Conservation (phyloP, 2,888 invertebrate species). For the Vanessa cardui region DNA sequence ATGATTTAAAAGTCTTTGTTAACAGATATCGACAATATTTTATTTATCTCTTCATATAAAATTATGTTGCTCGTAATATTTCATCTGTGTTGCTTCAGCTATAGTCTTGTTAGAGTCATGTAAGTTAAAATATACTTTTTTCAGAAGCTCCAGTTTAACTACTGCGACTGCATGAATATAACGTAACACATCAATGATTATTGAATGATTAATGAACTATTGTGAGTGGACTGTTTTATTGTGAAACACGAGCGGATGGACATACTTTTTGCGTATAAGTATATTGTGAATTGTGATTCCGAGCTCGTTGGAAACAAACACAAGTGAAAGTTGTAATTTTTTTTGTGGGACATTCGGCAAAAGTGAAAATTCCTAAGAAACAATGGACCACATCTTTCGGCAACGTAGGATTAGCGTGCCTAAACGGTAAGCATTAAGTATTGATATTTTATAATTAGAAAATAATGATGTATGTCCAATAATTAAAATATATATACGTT, state of each 20-base stretch:
- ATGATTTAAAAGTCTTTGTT: no score
- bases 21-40: no score
- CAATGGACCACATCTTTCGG: slow-evolving; percentile 80
- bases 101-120: not conserved
- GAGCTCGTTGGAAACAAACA: slow-evolving; percentile 55
- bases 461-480: not conserved
- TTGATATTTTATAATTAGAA: slow-evolving; percentile 13
- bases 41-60: no score
- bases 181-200: slow-evolving; percentile 24
- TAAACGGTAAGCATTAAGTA: slow-evolving; percentile 65
- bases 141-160: slow-evolving; percentile 1
- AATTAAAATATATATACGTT: not conserved
- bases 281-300: slow-evolving; percentile 30
- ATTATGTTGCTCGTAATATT: no score
- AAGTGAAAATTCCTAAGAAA: slow-evolving; percentile 64
- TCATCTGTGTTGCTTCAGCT: no score
- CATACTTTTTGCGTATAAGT: slow-evolving; percentile 18
- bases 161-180: slow-evolving; percentile 23
- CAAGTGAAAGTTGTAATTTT: slow-evolving; percentile 75
- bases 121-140: not conserved
- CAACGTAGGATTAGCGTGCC: slow-evolving; percentile 76
- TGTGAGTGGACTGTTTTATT: slow-evolving; percentile 24
- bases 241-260: slow-evolving; percentile 27
- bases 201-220: slow-evolving; percentile 30
- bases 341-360: slow-evolving; percentile 66